Evolutionary conservation across 2,888 invertebrate genomes (phyloP).

Genomic region (Pyralis farinalis): DNA sequence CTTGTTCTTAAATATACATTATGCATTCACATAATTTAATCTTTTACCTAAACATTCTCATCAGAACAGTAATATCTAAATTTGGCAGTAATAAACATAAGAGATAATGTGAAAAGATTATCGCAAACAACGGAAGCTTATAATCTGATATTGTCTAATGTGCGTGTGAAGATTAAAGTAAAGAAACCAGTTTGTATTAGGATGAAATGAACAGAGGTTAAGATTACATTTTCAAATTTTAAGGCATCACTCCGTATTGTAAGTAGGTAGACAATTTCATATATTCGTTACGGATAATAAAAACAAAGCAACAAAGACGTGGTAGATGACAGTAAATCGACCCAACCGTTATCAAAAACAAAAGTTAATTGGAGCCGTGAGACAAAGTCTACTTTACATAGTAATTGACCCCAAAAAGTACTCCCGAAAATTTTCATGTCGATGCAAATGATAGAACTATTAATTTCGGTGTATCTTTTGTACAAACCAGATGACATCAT

Average conservation of each 20-base stretch:
- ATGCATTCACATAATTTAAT: conserved; percentile 2
- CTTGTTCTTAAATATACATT: neutral
- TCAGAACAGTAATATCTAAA: conserved; percentile 23
- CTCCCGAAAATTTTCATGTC: conserved; percentile 7
- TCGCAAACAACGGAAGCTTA: conserved; percentile 27
- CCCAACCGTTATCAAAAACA: conserved; percentile 41
- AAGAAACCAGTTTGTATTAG: too few relatives aligned
- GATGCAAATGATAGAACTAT: conserved; percentile 1
- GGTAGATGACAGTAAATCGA: conserved; percentile 30
- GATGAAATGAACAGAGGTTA: too few relatives aligned
- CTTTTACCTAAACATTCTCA: conserved; percentile 15
- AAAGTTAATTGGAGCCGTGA: conserved; percentile 50
- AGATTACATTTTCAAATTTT: conserved; percentile 1
- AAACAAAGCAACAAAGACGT: conserved; percentile 4
- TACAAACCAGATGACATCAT: conserved; percentile 3
- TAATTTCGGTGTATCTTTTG: neutral
- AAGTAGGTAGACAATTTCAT: conserved; percentile 9
- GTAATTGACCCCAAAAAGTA: conserved; percentile 17
- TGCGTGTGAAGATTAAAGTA: conserved; percentile 16
- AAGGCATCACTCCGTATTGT: conserved; percentile 2
- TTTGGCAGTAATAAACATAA: conserved; percentile 17
- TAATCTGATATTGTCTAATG: conserved; percentile 18
- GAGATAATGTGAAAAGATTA: conserved; percentile 27
- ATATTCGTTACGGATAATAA: conserved; percentile 10
- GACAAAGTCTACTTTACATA: conserved; percentile 33